Base-by-base conservation (phyloP, 2,797 vertebrate species). In the Chromobotia macracanthus region DNA sequence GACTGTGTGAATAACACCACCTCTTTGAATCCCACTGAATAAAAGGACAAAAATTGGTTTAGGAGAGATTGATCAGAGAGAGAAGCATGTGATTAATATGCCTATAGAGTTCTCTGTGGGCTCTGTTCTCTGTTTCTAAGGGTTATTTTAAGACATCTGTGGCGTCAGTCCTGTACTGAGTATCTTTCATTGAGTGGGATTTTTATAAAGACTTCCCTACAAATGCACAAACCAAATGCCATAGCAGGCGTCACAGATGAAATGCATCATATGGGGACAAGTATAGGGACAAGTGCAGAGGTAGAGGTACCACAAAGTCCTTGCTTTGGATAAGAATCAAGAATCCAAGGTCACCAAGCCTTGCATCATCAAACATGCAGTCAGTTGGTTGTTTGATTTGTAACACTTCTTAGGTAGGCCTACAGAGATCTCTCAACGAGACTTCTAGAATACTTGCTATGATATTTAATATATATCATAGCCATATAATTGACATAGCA, bases 21-120 rank as follows among this genome's bases (percentile, higher is more conserved):
- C 88, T 90, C 84, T 89, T 83, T 90, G 86, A 91, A 86, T 88
- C 86, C 84, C 85, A 86, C 82, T 69, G 77, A 89, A 89, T 84
- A 85, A 88, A 88, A 86, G 6, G 85, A 90, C 88, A 86, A 87
- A 92, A 91, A 93, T 91, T 91, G 91, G 64, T 82, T 88, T 56
- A 18, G 15, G 31, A 65, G 72, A 77, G 55, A 63, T 28, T 64
- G 71, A 80, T 71, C 46, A 73, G 63, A 55, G 25, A 31, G 23
- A 71, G 48, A 60, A 15, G 48, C 68, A 77, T 77, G 76, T 81
- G 75, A 86, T 80, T 86, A 83, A 71, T 77, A 31, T 74, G 61
- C 56, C 53, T 35, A 58, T 76, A 38, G 70, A 67, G 60, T 76
- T 78, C 77, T 78, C 75, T 51, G 66, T 83, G 72, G 77, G 60